A percentile compares a stretch with the other conserved stretches of the same genome.
These are phyloP conservation scores for Brachyistius frenatus DNA, from an alignment of 2,113 vertebrate genomes.

Conservation along the genomic window DNA sequence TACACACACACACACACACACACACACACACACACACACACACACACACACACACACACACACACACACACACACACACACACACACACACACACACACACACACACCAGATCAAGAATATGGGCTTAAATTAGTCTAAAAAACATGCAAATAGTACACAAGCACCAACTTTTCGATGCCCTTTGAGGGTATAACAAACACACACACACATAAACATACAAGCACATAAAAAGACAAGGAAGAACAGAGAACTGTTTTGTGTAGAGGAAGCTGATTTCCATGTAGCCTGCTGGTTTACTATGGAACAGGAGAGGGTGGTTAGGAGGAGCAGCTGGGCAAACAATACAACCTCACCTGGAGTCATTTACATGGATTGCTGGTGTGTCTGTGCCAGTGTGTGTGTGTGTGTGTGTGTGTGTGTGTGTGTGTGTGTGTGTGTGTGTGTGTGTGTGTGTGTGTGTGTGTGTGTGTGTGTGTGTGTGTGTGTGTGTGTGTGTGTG, in stretches of 20 bases:
- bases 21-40: background rate
- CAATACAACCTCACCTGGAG: slow-evolving; percentile 77
- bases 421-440: slow-evolving; percentile 38
- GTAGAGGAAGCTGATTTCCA: slow-evolving; percentile 74
- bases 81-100: background rate
- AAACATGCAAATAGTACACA: slow-evolving; percentile 41
- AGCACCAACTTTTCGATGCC: slow-evolving; percentile 38
- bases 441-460: slow-evolving; percentile 34
- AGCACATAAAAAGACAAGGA: slow-evolving; percentile 21
- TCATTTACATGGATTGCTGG: slow-evolving; percentile 73
- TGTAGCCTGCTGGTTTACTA: slow-evolving; percentile 69
- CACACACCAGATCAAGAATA: background rate
- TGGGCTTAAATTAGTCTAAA: slow-evolving; percentile 19
- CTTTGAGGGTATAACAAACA: slow-evolving; percentile 31
- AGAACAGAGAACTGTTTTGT: slow-evolving; percentile 58
- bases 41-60: background rate
- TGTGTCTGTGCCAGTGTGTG: slow-evolving; percentile 22
- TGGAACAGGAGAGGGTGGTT: slow-evolving; percentile 73
- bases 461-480: slow-evolving; percentile 19
- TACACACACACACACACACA: background rate
- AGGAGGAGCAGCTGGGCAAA: slow-evolving; percentile 78
- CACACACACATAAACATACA: slow-evolving; percentile 21
- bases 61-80: background rate
- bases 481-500: slow-evolving; percentile 36
- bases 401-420: slow-evolving; percentile 36